Conservation (phyloP, 1,140 invertebrate genomes). For the Portunus trituberculatus region DNA sequence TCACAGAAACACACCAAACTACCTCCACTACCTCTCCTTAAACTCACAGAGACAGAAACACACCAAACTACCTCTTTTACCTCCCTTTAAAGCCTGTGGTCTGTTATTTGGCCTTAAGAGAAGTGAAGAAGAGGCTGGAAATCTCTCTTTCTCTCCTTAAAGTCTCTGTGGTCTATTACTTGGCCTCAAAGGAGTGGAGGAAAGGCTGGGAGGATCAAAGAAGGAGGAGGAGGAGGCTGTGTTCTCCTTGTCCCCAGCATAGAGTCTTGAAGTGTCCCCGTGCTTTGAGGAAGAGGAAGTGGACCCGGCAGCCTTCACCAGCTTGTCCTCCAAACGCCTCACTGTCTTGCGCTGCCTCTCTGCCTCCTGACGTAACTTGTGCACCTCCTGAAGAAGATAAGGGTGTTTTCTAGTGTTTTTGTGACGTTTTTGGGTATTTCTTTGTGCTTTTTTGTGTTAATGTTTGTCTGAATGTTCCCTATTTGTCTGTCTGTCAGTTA, state of each 20-base stretch:
- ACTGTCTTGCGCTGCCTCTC: constrained; percentile 70
- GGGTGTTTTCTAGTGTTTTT: neutral
- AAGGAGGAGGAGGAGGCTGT: neutral
- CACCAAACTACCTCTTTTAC: too few relatives aligned
- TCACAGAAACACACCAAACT: too few relatives aligned
- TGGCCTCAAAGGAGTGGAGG: constrained; percentile 68
- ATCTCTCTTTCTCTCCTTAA: neutral
- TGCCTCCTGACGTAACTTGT: constrained; percentile 72
- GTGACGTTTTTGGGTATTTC: too few relatives aligned
- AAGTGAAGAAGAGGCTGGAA: constrained; percentile 50
- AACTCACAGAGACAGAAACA: too few relatives aligned
- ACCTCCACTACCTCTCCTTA: too few relatives aligned
- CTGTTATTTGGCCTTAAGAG: constrained; percentile 68
- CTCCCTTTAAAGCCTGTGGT: constrained; percentile 42
- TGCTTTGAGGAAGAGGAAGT: constrained; percentile 22
- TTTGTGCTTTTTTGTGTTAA: too few relatives aligned
- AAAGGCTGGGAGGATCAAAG: constrained; percentile 13
- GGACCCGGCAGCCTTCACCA: neutral
- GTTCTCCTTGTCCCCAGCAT: constrained; percentile 47
- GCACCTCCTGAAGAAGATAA: constrained; percentile 65
- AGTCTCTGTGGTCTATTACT: constrained; percentile 64
- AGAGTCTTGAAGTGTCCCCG: neutral
- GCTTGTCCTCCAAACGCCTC: constrained; percentile 69
- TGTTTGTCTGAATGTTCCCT: too few relatives aligned
- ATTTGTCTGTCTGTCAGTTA: too few relatives aligned